Conservation (phyloP, 2,113 vertebrate species). For the Conger conger region DNA sequence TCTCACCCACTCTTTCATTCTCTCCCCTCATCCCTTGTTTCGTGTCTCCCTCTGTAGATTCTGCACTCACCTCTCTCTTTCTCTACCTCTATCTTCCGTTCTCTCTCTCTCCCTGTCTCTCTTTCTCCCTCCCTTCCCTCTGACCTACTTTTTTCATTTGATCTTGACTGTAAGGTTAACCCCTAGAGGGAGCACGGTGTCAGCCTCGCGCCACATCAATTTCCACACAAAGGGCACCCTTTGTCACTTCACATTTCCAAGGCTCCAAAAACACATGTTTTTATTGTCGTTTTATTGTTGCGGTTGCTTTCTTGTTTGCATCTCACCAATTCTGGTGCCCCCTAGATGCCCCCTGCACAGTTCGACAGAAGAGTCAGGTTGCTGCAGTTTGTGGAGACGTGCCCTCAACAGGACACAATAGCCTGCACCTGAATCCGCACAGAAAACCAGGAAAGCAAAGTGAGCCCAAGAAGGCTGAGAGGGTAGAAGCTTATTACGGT, state of each 20-base stretch:
- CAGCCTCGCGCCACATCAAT: conserved; percentile 67
- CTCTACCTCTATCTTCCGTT: conserved; percentile 15
- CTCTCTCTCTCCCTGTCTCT: conserved; percentile 5
- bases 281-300: conserved; percentile 57
- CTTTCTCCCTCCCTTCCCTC: conserved; percentile 50
- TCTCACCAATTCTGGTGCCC: conserved; percentile 34
- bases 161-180: conserved; percentile 73
- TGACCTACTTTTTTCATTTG: conserved; percentile 78
- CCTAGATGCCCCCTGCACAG: conserved; percentile 55
- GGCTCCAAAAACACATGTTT: conserved; percentile 56
- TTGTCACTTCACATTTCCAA: conserved; percentile 76
- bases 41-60: neutral
- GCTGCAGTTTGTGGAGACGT: neutral
- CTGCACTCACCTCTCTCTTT: neutral
- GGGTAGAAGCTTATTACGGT: neutral
- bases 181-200: conserved; percentile 73
- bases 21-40: neutral
- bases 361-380: conserved; percentile 45
- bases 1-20: neutral
- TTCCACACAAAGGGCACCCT: conserved; percentile 70
- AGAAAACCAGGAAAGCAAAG: neutral
- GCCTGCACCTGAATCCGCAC: neutral
- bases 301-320: conserved; percentile 55
- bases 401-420: neutral
- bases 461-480: neutral